Evolutionary conservation across 1,140 invertebrate species (phyloP).

Genomic region (Druon quercuslanigerum): DNA sequence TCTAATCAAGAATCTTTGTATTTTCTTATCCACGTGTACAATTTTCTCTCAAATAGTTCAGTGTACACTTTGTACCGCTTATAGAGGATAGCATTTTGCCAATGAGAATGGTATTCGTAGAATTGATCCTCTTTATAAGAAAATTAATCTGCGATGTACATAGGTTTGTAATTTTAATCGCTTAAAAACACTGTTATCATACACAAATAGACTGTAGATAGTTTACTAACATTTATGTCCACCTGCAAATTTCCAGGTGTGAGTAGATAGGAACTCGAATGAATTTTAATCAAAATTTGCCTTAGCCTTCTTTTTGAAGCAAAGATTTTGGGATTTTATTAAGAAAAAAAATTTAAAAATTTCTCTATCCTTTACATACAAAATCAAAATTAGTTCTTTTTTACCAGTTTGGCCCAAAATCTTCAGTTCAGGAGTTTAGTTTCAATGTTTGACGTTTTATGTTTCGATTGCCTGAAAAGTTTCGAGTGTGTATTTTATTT

Average conservation of each 20-base stretch:
- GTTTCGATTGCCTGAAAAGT: neutral
- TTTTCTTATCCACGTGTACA: neutral
- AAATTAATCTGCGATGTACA: neutral
- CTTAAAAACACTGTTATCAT: constrained; percentile 9
- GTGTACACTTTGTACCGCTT: constrained; percentile 6
- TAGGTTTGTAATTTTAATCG: constrained; percentile 17
- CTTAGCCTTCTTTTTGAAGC: neutral
- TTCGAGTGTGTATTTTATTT: constrained; percentile 9
- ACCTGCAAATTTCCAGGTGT: no score
- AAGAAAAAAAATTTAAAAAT: neutral
- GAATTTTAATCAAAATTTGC: no score
- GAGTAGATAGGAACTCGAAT: no score
- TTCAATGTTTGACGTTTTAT: constrained; percentile 2
- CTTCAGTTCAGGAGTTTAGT: neutral
- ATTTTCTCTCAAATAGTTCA: neutral
- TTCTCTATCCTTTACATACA: neutral
- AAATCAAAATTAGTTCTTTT: neutral
- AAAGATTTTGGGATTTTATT: neutral
- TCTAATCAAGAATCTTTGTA: neutral
- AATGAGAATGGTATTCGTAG: constrained; percentile 12
- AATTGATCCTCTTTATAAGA: neutral
- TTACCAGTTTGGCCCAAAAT: neutral
- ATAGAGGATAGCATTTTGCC: constrained; percentile 6
- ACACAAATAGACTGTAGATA: constrained; percentile 14
- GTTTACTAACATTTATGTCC: neutral